phyloP scores from a whole-genome alignment of 2,888 invertebrate genomes.

The Baronia brevicornis region DNA sequence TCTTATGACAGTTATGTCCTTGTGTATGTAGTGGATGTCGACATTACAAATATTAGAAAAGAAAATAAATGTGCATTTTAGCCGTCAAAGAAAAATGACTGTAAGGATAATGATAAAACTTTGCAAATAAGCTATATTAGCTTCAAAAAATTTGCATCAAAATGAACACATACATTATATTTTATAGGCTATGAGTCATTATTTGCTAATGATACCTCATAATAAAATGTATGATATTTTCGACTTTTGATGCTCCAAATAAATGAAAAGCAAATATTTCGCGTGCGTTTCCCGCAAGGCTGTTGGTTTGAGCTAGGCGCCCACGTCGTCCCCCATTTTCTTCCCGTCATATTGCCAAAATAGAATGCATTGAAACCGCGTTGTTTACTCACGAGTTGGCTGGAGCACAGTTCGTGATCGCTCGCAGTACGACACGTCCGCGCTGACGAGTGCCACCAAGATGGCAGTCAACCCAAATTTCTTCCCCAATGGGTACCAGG shows the following conservation, averaged over 20 bases:
- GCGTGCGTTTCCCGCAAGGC: constrained; percentile 41
- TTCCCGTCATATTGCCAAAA: constrained; percentile 69
- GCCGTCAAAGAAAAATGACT: too few relatives aligned
- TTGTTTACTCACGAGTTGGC: constrained; percentile 62
- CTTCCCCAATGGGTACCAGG: constrained; percentile 73
- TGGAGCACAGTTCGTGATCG: constrained; percentile 64
- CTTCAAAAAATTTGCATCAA: too few relatives aligned
- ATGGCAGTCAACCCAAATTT: constrained; percentile 68
- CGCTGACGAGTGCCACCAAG: constrained; percentile 39
- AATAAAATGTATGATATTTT: constrained; percentile 8
- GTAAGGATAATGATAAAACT: too few relatives aligned
- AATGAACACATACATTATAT: too few relatives aligned
- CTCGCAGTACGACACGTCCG: constrained; percentile 55
- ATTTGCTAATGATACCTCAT: too few relatives aligned
- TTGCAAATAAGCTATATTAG: too few relatives aligned
- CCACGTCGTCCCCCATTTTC: constrained; percentile 59
- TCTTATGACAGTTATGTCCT: too few relatives aligned
- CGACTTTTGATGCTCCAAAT: constrained; percentile 17
- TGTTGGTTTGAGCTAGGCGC: constrained; percentile 47
- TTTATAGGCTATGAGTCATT: too few relatives aligned
- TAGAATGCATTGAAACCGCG: constrained; percentile 70
- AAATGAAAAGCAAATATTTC: constrained; percentile 33
- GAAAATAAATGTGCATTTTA: too few relatives aligned
- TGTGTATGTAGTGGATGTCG: too few relatives aligned
- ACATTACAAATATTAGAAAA: too few relatives aligned